These are phyloP conservation scores for Pocota personata DNA, from an alignment of 2,888 invertebrate genomes.

Conservation along the genomic window DNA sequence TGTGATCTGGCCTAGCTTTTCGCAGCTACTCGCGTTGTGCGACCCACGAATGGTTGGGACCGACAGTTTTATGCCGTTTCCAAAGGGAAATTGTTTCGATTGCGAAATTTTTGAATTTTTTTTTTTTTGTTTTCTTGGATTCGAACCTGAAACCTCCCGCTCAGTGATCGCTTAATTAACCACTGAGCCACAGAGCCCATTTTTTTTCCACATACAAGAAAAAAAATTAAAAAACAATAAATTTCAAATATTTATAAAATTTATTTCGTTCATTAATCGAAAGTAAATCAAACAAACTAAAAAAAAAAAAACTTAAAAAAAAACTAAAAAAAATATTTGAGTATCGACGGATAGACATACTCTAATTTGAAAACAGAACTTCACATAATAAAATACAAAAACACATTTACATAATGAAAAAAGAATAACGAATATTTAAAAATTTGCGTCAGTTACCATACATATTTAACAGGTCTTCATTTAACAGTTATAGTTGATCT, in stretches of 20 bases:
- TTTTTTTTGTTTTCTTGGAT: no score
- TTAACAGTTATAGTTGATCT: background rate
- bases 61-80: no score
- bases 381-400: slow-evolving; percentile 11
- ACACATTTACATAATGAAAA: background rate
- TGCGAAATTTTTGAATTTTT: no score
- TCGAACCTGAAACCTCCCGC: no score
- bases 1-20: no score
- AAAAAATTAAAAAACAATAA: background rate
- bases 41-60: no score
- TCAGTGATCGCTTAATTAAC: no score
- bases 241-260: slow-evolving; percentile 10
- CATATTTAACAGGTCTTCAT: background rate
- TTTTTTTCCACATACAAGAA: no score
- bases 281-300: slow-evolving; percentile 7
- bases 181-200: no score
- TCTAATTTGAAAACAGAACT: background rate
- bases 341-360: slow-evolving; percentile 2
- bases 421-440: background rate
- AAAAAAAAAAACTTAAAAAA: slow-evolving; percentile 4
- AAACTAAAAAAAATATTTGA: background rate
- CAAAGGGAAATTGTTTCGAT: no score
- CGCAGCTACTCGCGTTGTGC: no score
- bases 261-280: slow-evolving; percentile 23
- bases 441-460: background rate